Conservation (phyloP, 1,140 invertebrate species). For the Sitobion miscanthi region DNA sequence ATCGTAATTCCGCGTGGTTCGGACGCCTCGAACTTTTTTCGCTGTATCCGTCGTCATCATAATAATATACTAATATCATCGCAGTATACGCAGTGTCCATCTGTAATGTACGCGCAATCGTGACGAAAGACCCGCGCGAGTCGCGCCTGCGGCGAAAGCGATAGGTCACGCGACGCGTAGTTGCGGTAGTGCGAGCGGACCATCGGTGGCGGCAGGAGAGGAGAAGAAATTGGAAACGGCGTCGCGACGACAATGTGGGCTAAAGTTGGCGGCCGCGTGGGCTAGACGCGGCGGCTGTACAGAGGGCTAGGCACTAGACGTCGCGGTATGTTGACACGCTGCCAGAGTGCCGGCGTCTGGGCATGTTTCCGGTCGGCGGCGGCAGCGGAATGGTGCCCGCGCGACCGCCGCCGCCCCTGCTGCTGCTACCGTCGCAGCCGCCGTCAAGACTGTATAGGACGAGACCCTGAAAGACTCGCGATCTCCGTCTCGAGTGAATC, state of each 20-base stretch:
- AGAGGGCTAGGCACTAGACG: conserved; percentile 51
- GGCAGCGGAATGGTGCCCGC: not conserved
- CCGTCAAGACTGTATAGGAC: not conserved
- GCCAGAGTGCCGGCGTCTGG: conserved; percentile 56
- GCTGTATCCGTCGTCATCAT: not conserved
- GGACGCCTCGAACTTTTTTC: not conserved
- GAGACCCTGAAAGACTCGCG: conserved; percentile 32
- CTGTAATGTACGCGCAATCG: not conserved
- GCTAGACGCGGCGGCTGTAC: conserved; percentile 6
- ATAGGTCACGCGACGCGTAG: conserved; percentile 9
- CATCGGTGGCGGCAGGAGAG: not conserved
- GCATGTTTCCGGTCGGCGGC: conserved; percentile 48
- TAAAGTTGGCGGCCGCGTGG: conserved; percentile 56
- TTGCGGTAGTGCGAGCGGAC: conserved; percentile 9
- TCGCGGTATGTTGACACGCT: conserved; percentile 56
- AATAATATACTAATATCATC: not conserved
- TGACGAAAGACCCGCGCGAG: not conserved
- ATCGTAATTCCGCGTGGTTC: not conserved
- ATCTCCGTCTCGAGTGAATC: not conserved
- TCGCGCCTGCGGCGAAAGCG: not conserved
- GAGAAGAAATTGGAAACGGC: conserved; percentile 14
- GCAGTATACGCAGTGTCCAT: not conserved
- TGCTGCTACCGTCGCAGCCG: not conserved
- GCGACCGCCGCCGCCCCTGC: not conserved
- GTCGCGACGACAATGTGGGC: conserved; percentile 48